Evolutionary conservation across 30 jellyfish, hydroid and myxozoan species (phyloP), one percentile per base, ranked within the genome.

Genomic region (Chironex yamaguchii): DNA sequence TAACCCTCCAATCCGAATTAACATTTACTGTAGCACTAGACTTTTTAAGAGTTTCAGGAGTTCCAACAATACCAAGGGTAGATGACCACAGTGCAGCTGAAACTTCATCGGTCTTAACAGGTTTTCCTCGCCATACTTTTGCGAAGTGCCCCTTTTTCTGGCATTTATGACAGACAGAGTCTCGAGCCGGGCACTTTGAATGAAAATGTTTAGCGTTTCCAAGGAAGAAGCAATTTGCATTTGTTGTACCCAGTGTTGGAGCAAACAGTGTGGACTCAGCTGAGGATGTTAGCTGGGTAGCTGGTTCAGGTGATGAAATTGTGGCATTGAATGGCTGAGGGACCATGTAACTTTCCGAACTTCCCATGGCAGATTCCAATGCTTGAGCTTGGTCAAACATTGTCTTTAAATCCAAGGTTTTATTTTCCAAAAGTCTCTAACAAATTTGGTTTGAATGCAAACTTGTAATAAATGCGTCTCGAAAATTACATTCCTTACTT

Each of bases 391-490:
- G 84, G 52, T 77, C 83, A 54, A 72, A 72, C 17, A 89, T 89
- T 4, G 89, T 17, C 30, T 89, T 35, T 14, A 89, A 82, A 63
- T 70, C 89, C 28, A 89, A 36, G n/a, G 63, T 58, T 14, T 28
- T 53, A 71, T 72, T 89, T 42, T 79, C 97, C 22, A 80, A 89
- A 17, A 89, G 63, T 6, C 97, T 24, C 82, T 89, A 93, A 6
- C 94, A 84, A 33, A 89, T 67, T 12, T 20, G 48, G 17, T 34
- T 35, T 14, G 97, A 89, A 3, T 26, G 65, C 2, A 79, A 54
- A 20, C 97, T 93, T 28, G 36, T 79, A 3, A 89, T 89, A 25
- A 89, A 89, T 28, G 97, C 67, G 67, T 89, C 97, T 36, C 97
- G 34, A 70, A 89, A 70, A 42, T 89, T 80, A 66, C 97, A 89